Conservation (phyloP, 2,113 vertebrate genomes). For the Zosterops lateralis region DNA sequence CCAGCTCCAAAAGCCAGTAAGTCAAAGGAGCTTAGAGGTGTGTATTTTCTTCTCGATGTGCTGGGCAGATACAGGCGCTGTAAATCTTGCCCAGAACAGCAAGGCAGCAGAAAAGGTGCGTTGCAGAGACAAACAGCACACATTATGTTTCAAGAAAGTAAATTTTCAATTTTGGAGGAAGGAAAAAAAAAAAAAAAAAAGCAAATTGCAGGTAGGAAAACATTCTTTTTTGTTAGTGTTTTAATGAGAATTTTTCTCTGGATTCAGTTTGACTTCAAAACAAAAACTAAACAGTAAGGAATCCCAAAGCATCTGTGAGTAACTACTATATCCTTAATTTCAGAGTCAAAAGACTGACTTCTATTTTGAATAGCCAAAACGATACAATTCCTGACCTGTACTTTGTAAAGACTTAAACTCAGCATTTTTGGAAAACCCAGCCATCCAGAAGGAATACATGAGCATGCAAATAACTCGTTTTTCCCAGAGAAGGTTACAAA, state of each 20-base stretch:
- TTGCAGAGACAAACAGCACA: background rate
- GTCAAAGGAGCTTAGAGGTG: background rate
- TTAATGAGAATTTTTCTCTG: background rate
- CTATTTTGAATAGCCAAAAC: background rate
- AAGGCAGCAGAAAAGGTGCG: background rate
- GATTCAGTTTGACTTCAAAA: background rate
- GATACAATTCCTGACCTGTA: background rate
- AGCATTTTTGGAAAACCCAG: background rate
- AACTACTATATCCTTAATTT: background rate
- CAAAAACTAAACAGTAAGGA: background rate
- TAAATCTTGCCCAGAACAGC: background rate
- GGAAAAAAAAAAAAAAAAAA: background rate
- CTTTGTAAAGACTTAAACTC: background rate
- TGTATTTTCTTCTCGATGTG: background rate
- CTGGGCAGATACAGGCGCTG: background rate
- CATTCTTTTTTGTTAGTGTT: background rate
- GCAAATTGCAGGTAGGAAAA: background rate
- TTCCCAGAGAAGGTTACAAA: background rate
- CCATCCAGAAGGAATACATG: background rate
- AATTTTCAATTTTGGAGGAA: background rate
- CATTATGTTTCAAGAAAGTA: background rate
- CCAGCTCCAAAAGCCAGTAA: conserved; percentile 11
- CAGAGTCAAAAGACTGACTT: background rate
- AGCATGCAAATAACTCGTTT: background rate
- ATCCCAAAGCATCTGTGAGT: background rate